Conservation (phyloP, 2,113 vertebrate genomes). For the Zosterops japonicus region DNA sequence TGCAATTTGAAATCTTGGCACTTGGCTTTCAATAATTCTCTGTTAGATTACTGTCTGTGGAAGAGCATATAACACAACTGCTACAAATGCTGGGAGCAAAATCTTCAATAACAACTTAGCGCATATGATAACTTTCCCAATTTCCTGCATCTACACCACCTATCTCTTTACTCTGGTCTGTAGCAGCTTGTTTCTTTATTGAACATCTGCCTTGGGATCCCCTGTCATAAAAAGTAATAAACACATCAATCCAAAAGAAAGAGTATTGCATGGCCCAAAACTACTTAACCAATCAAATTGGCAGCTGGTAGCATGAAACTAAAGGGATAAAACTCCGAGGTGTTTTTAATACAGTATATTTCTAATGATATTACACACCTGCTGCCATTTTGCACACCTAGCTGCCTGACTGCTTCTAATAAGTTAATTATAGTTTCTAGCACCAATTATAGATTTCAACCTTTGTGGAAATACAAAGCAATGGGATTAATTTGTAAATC, state of each 20-base stretch:
- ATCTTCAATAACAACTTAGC: conserved; percentile 77
- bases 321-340: conserved; percentile 58
- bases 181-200: conserved; percentile 82
- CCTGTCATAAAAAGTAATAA: conserved; percentile 86
- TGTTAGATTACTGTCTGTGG: conserved; percentile 72
- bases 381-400: conserved; percentile 30
- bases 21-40: conserved; percentile 78
- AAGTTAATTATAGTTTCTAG: conserved; percentile 73
- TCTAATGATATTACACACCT: conserved; percentile 51
- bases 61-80: conserved; percentile 78
- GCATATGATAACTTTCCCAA: conserved; percentile 83
- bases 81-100: conserved; percentile 80
- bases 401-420: conserved; percentile 12
- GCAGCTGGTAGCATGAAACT: conserved; percentile 74
- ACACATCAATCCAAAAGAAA: conserved; percentile 84
- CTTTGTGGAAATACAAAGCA: conserved; percentile 65
- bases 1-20: conserved; percentile 76
- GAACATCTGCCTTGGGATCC: conserved; percentile 82
- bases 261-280: conserved; percentile 61
- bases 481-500: conserved; percentile 79
- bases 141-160: conserved; percentile 76
- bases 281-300: conserved; percentile 76
- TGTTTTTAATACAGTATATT: conserved; percentile 28
- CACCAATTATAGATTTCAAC: conserved; percentile 69
- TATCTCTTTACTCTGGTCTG: conserved; percentile 75